Percentiles rank a stretch among this genome's conserved stretches.
phyloP scores from a whole-genome alignment of 2,797 vertebrate species.

The Anguilla pacifica region DNA sequence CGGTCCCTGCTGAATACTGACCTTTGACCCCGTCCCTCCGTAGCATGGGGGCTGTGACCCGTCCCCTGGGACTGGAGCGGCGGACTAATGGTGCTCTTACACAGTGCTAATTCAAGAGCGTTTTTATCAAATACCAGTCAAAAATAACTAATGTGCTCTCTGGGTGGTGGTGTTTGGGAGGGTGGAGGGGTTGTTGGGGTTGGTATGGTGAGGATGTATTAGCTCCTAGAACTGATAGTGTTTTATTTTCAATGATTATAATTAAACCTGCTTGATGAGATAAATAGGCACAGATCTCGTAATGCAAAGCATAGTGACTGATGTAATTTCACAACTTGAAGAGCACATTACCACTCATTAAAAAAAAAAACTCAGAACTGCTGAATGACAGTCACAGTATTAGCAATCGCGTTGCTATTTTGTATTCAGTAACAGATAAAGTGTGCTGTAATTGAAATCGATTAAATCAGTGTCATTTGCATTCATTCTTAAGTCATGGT shows the following conservation, averaged over 20 bases:
- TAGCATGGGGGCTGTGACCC: neutral
- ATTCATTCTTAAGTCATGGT: conserved; percentile 66
- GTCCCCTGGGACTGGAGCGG: conserved; percentile 3
- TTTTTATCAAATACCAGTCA: conserved; percentile 32
- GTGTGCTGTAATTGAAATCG: conserved; percentile 70
- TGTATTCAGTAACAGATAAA: conserved; percentile 69
- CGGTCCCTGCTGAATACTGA: neutral
- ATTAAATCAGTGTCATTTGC: conserved; percentile 76
- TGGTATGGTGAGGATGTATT: neutral
- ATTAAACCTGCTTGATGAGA: neutral
- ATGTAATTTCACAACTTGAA: conserved; percentile 64
- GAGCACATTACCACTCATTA: conserved; percentile 69
- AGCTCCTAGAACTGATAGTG: neutral
- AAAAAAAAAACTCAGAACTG: neutral
- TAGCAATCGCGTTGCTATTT: conserved; percentile 62
- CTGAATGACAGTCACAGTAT: neutral
- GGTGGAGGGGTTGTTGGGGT: neutral
- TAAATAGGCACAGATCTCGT: neutral
- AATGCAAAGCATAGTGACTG: neutral
- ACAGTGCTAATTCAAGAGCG: conserved; percentile 28
- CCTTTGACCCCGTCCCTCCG: neutral
- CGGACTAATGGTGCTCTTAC: conserved; percentile 29
- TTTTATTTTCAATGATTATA: neutral
- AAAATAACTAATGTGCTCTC: conserved; percentile 26
- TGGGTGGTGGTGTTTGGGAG: neutral